phyloP scores from a whole-genome alignment of 2,797 vertebrate species.

The Phoeniculus purpureus region DNA sequence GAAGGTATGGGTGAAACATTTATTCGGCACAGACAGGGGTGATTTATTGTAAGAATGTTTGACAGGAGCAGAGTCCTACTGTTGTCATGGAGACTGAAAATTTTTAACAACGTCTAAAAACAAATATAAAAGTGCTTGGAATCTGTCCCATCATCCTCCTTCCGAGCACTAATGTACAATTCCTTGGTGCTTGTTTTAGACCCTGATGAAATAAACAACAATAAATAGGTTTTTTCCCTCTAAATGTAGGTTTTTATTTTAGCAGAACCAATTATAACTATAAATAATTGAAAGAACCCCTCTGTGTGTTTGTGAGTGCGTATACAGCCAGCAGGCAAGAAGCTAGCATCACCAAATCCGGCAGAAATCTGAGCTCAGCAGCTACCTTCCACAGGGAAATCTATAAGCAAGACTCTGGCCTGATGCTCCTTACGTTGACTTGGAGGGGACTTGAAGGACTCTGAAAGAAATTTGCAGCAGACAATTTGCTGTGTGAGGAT shows the following conservation, averaged over 20 bases:
- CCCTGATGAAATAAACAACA: background rate
- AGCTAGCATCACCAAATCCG: background rate
- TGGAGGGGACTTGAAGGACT: background rate
- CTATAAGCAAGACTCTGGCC: background rate
- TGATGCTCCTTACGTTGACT: background rate
- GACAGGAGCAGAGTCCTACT: background rate
- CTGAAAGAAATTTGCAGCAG: background rate
- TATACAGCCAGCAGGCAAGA: background rate
- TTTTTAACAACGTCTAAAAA: background rate
- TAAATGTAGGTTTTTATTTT: background rate
- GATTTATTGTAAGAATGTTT: background rate
- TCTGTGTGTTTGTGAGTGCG: background rate
- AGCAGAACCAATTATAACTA: background rate
- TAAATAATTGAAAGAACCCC: background rate
- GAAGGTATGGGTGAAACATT: background rate
- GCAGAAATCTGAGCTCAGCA: background rate
- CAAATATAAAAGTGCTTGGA: background rate
- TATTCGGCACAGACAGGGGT: background rate
- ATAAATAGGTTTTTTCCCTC: background rate
- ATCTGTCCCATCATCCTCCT: background rate
- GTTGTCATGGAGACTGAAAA: conserved; percentile 16
- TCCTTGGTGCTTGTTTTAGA: background rate
- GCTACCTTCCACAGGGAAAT: background rate
- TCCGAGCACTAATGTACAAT: background rate
- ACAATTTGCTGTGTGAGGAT: background rate